phyloP scores from a whole-genome alignment of 2,888 invertebrate species.

The Cephus sareptanus region DNA sequence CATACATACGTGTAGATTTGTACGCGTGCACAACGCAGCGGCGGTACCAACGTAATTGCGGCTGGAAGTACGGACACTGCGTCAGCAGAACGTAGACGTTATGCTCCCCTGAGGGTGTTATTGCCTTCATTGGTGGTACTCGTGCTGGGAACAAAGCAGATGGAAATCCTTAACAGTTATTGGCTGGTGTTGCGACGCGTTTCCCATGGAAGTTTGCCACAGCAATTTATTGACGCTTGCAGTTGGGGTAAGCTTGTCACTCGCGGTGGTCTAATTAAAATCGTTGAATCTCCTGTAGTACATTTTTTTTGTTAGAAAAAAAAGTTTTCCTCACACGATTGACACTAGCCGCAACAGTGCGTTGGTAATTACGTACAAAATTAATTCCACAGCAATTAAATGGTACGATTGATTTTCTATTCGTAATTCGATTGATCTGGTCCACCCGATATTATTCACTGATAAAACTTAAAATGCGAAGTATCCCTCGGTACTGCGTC shows the following conservation, averaged over 20 bases:
- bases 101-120: slow-evolving; percentile 32
- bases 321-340: neutral
- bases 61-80: slow-evolving; percentile 22
- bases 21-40: slow-evolving; percentile 18
- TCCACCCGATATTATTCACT: neutral
- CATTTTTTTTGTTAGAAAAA: neutral
- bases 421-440: neutral
- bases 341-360: neutral
- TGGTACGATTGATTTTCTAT: neutral
- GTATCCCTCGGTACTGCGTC: neutral
- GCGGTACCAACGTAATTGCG: slow-evolving; percentile 45
- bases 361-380: neutral
- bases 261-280: slow-evolving; percentile 61
- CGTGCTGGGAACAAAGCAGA: slow-evolving; percentile 53
- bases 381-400: neutral
- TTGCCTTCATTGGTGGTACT: slow-evolving; percentile 52
- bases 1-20: slow-evolving; percentile 2
- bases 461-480: neutral
- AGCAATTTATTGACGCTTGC: slow-evolving; percentile 35
- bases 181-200: slow-evolving; percentile 34
- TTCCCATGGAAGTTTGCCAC: slow-evolving; percentile 18
- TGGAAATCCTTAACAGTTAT: slow-evolving; percentile 59
- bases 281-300: slow-evolving; percentile 12
- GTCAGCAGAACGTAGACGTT: slow-evolving; percentile 39
- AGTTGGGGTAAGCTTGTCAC: slow-evolving; percentile 36